Conservation (phyloP, 53 echinoderm and acorn worm genomes). For the Crossaster papposus region DNA sequence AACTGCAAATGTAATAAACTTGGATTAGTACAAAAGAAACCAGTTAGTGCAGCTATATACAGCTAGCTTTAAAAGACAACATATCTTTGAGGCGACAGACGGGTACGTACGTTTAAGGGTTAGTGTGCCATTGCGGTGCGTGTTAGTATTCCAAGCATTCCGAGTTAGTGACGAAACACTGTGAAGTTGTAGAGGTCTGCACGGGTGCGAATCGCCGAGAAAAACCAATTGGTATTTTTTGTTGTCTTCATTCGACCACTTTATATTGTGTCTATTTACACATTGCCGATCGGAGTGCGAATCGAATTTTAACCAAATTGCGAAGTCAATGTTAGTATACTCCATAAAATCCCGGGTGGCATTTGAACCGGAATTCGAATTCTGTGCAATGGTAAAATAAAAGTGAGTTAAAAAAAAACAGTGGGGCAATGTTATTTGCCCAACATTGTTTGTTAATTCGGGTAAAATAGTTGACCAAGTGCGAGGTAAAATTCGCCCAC, state of each 20-base stretch:
- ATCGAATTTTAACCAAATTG: too few species aligned
- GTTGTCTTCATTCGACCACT: not conserved
- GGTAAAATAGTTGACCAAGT: too few species aligned
- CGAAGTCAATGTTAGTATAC: too few species aligned
- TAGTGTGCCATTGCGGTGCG: constrained; percentile 13
- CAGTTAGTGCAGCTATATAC: not conserved
- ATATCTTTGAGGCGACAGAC: not conserved
- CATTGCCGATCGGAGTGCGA: too few species aligned
- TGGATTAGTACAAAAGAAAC: constrained; percentile 11
- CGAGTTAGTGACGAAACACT: constrained; percentile 12
- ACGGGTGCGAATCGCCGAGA: constrained; percentile 1
- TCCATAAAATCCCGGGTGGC: too few species aligned
- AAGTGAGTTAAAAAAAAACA: too few species aligned
- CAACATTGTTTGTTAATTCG: too few species aligned
- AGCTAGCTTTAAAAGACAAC: not conserved
- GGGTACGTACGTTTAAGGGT: not conserved
- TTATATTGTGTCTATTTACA: not conserved
- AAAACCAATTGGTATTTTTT: not conserved
- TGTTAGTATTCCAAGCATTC: constrained; percentile 5
- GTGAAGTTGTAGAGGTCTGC: constrained; percentile 46
- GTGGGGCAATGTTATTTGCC: too few species aligned
- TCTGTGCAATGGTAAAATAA: too few species aligned
- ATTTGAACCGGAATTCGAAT: too few species aligned
- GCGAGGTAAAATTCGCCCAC: too few species aligned
- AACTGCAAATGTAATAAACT: not conserved